Evolutionary conservation across 2,797 vertebrate genomes (phyloP), one percentile per base, ranked within the genome.

Genomic region (Macrochelys suwanniensis): DNA sequence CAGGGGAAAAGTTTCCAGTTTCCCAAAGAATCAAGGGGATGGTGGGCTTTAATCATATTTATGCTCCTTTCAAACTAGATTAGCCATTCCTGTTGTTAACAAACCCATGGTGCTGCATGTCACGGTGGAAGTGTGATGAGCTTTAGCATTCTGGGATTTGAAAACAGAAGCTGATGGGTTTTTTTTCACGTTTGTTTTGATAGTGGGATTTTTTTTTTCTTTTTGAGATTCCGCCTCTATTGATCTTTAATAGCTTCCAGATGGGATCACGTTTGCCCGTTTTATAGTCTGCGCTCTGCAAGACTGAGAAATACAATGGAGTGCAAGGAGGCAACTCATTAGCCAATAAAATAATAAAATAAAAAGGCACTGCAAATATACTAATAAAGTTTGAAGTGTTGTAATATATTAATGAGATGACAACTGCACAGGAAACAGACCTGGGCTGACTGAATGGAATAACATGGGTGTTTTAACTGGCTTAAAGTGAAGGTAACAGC

Each of bases 231-330:
- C 92, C 78, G 12, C 94, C 82, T 97, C 97, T 97, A 97, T 97
- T 98, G 98, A 98, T 98, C 97, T 98, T 98, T 98, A 98, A 97
- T 97, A 84, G 95, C 93, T 98, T 98, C 97, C 97, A 98, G 97
- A 98, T 98, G 97, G 96, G 96, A 97, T 97, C 95, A 87, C 25
- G 84, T 94, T 97, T 97, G 95, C 81, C 83, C 87, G 71, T 95
- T 97, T 98, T 97, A 98, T 95, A 94, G 97, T 85, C 82, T 90
- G 92, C 91, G 87, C 91, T 92, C 92, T 93, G 94, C 96, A 96
- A 97, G 94, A 94, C 94, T 96, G 94, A 94, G 95, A 95, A 97
- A 85, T 82, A 90, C 87, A 97, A 97, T 95, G 85, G 45, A 11
- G 84, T 65, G 74, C 82, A 94, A 37, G 3, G 49, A 93, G 90